Evolutionary conservation across 1,140 invertebrate genomes (phyloP).

Genomic region (Micrasema longulum): DNA sequence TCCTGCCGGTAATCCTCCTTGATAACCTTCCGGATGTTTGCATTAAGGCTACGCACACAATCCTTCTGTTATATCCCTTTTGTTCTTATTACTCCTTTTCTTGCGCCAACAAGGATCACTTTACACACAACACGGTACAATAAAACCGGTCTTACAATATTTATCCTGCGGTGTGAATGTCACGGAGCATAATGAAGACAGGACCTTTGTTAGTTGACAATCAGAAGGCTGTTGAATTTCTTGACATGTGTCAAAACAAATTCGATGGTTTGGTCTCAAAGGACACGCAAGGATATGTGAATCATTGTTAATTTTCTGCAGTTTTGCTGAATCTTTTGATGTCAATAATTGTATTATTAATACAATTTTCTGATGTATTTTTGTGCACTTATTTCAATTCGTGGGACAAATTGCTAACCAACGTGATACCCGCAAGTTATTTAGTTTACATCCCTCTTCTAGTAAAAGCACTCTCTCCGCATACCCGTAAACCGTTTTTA

Average conservation of each 20-base stretch:
- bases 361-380: too few relatives aligned
- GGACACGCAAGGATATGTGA: not conserved
- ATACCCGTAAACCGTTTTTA: too few relatives aligned
- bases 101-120: conserved; percentile 36
- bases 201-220: not conserved
- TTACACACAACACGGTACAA: conserved; percentile 42
- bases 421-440: too few relatives aligned
- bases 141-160: conserved; percentile 15
- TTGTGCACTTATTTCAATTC: too few relatives aligned
- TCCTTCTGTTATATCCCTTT: conserved; percentile 22
- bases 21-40: conserved; percentile 40
- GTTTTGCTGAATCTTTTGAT: too few relatives aligned
- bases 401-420: too few relatives aligned
- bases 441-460: too few relatives aligned
- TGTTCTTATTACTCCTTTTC: conserved; percentile 18
- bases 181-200: not conserved
- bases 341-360: too few relatives aligned
- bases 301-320: conserved; percentile 3
- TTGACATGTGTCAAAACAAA: conserved; percentile 52
- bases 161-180: conserved; percentile 21
- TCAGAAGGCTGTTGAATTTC: not conserved
- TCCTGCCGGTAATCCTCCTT: not conserved
- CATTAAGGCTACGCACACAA: conserved; percentile 5
- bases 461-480: too few relatives aligned
- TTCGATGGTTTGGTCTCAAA: conserved; percentile 43